phyloP scores from a whole-genome alignment of 2,113 vertebrate species.

The Saguinus midas region DNA sequence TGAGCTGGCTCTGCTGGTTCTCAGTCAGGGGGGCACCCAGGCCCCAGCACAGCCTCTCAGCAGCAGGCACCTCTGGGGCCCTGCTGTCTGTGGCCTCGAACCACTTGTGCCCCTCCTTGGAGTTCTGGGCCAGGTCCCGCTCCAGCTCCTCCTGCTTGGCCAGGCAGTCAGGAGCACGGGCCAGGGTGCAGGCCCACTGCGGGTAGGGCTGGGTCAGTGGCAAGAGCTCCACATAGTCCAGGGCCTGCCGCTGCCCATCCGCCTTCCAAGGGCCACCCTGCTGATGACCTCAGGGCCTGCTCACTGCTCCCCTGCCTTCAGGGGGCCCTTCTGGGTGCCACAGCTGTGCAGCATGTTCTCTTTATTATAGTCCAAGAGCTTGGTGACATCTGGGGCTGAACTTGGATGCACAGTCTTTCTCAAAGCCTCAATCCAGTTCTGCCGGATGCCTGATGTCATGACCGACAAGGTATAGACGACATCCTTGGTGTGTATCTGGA shows the following conservation, averaged over 20 bases:
- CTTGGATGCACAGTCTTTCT: slow-evolving; percentile 92
- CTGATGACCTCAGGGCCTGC: slow-evolving; percentile 72
- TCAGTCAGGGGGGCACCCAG: slow-evolving; percentile 72
- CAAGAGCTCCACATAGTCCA: slow-evolving; percentile 95
- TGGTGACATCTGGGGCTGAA: slow-evolving; percentile 93
- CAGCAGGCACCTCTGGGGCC: slow-evolving; percentile 62
- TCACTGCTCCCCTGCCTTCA: slow-evolving; percentile 78
- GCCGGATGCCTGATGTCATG: slow-evolving; percentile 98
- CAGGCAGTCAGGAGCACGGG: slow-evolving; percentile 74
- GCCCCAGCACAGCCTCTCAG: slow-evolving; percentile 46
- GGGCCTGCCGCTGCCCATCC: slow-evolving; percentile 79
- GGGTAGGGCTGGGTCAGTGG: slow-evolving; percentile 84
- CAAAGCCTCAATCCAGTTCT: slow-evolving; percentile 98
- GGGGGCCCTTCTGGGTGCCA: slow-evolving; percentile 60
- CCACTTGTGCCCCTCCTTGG: slow-evolving; percentile 88
- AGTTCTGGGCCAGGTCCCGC: slow-evolving; percentile 87
- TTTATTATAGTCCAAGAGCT: slow-evolving; percentile 42
- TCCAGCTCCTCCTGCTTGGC: slow-evolving; percentile 91
- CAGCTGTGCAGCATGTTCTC: slow-evolving; percentile 84
- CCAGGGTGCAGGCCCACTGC: slow-evolving; percentile 65
- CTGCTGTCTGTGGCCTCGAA: slow-evolving; percentile 77
- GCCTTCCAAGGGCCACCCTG: slow-evolving; percentile 74
- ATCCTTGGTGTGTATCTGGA: slow-evolving; percentile 96
- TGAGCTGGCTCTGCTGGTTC: slow-evolving; percentile 85
- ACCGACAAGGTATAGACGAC: slow-evolving; percentile 92